Evolutionary conservation across 2,888 invertebrate species (phyloP), one percentile per base, ranked within the genome.

Genomic region (Aphodius sticticus): DNA sequence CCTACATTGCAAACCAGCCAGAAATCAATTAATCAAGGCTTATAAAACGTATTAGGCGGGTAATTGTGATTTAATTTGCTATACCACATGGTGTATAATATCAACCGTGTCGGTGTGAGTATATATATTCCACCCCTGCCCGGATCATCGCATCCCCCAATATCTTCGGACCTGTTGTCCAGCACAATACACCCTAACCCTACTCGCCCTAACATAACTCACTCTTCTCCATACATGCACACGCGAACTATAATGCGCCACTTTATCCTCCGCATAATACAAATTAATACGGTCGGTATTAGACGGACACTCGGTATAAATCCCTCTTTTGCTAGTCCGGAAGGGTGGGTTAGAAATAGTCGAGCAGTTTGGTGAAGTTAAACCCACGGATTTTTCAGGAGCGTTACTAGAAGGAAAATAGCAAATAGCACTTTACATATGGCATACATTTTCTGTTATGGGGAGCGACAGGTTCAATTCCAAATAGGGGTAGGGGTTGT

Each of bases 11-110:
- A 7, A 53, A 53, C 53, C 53, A 53, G 53, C 53, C 53, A 53
- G 53, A 53, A 53, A 72, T 78, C 77, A 78, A 80, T 78, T 80
- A 80, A 80, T 78, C 78, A 74, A 74, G 74, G 72, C 53, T 70
- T 69, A 76, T 71, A 78, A 78, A 80, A 75, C 53, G 38, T 77
- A 78, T 78, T 80, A 77, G 38, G 71, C 53, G 38, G 70, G 82
- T 88, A 88, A 88, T 89, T 87, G 88, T 88, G 88, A 87, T 88
- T 88, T 88, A 88, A 88, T 88, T 89, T 86, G 87, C 86, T 85
- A 86, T 88, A 88, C 89, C 89, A 89, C 88, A 89, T 89, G 88
- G 86, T 86, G 85, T 86, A 85, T 53, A 53, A 53, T 53, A 53
- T 53, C 53, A 53, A 53, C 53, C 9, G 84, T 86, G 85, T 85